These are phyloP conservation scores for Ophion costatus DNA, from an alignment of 2,888 invertebrate genomes.

Conservation along the genomic window DNA sequence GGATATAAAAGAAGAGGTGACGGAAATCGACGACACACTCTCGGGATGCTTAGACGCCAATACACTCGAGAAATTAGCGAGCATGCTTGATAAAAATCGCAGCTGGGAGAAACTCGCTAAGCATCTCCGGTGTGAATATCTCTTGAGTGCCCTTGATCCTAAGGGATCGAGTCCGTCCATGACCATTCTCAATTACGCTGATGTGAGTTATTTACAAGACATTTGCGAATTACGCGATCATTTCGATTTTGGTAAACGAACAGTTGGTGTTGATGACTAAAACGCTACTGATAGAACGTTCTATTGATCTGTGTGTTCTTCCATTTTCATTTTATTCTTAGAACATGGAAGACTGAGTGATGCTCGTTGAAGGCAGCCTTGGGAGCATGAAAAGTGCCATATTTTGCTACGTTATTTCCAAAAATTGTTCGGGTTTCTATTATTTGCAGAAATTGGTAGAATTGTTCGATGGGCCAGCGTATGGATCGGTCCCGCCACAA, in stretches of 20 bases:
- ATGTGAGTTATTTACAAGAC: constrained; percentile 70
- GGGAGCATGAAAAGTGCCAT: too few relatives aligned
- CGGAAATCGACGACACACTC: constrained; percentile 72
- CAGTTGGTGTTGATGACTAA: not conserved
- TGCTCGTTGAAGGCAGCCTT: too few relatives aligned
- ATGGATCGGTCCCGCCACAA: too few relatives aligned
- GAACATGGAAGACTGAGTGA: too few relatives aligned
- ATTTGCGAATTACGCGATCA: not conserved
- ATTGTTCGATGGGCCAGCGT: not conserved
- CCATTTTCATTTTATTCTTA: too few relatives aligned
- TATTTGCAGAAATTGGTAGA: not conserved
- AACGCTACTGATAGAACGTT: not conserved
- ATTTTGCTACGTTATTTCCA: too few relatives aligned
- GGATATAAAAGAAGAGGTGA: constrained; percentile 72
- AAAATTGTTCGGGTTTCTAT: constrained; percentile 4
- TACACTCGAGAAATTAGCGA: constrained; percentile 84
- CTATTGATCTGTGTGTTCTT: not conserved
- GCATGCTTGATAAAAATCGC: constrained; percentile 85
- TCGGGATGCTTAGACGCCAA: constrained; percentile 76
- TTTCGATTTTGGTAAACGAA: not conserved
- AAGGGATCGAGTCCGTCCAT: constrained; percentile 84
- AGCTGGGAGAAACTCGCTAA: constrained; percentile 87
- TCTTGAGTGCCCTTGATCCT: constrained; percentile 84
- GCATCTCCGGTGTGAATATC: constrained; percentile 84
- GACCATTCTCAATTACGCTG: constrained; percentile 85